Conservation (phyloP, 2,113 vertebrate species). For the Protobothrops flavoviridis region DNA sequence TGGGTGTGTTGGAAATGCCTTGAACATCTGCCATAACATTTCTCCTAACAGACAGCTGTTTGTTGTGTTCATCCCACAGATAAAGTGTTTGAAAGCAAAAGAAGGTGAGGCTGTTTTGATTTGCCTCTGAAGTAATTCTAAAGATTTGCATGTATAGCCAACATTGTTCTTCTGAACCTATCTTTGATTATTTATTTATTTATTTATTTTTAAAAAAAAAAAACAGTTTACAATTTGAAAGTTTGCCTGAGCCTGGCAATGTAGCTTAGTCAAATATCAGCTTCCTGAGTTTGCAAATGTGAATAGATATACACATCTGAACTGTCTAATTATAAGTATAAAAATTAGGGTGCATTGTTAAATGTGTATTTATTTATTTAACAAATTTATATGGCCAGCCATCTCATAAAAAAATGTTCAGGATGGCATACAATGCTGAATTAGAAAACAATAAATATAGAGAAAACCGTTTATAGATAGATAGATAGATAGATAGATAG, state of each 20-base stretch:
- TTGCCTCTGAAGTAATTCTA: not conserved
- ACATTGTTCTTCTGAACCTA: not conserved
- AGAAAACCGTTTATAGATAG: not conserved
- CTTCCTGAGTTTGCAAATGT: not conserved
- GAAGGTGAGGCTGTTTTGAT: not conserved
- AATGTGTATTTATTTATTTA: not conserved
- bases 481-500: too few species aligned
- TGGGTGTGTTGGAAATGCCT: conserved; percentile 1
- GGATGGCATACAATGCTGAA: not conserved
- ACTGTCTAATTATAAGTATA: not conserved
- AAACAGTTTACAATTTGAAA: not conserved
- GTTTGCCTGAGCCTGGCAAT: not conserved
- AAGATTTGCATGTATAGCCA: conserved; percentile 1
- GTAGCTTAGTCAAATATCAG: not conserved
- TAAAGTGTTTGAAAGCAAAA: not conserved
- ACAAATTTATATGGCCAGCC: not conserved
- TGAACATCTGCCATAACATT: not conserved
- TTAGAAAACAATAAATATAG: not conserved
- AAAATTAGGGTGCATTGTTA: not conserved
- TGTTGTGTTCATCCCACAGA: not conserved
- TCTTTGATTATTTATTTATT: not conserved
- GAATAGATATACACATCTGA: not conserved
- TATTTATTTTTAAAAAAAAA: not conserved
- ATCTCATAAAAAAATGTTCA: not conserved
- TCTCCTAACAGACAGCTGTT: conserved; percentile 7